phyloP scores from a whole-genome alignment of 2,888 invertebrate genomes.

The Quadriops clusia region DNA sequence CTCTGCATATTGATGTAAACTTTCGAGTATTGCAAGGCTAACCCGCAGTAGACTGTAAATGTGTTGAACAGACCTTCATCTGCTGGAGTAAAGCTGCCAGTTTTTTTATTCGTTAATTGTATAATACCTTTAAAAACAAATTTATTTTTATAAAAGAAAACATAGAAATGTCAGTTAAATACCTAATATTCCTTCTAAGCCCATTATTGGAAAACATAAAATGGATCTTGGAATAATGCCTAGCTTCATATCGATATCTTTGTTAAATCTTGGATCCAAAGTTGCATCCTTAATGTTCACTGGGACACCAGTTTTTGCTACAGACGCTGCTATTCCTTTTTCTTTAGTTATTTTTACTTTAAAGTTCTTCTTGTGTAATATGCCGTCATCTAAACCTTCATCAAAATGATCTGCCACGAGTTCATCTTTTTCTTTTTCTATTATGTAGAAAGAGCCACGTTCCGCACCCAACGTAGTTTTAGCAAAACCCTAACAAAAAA shows the following conservation, averaged over 20 bases:
- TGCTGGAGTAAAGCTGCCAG: constrained; percentile 37
- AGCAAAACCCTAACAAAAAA: constrained; percentile 40
- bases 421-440: constrained; percentile 39
- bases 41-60: constrained; percentile 45
- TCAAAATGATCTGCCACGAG: constrained; percentile 47
- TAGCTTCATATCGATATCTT: constrained; percentile 42
- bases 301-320: constrained; percentile 38
- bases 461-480: constrained; percentile 46
- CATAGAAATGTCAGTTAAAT: constrained; percentile 11
- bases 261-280: constrained; percentile 42
- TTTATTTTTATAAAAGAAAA: neutral
- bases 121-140: neutral
- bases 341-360: constrained; percentile 42
- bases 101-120: constrained; percentile 41
- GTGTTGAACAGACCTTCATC: constrained; percentile 46
- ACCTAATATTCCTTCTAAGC: constrained; percentile 42
- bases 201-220: constrained; percentile 43
- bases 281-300: constrained; percentile 46
- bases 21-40: constrained; percentile 45
- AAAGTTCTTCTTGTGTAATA: constrained; percentile 38
- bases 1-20: constrained; percentile 40
- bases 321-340: constrained; percentile 42
- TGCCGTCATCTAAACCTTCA: constrained; percentile 39
- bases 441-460: constrained; percentile 45
- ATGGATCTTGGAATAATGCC: constrained; percentile 45